Percentiles rank a stretch among this genome's conserved stretches.
phyloP scores from a whole-genome alignment of 2,113 vertebrate species.

The Atherinomorus stipes region DNA sequence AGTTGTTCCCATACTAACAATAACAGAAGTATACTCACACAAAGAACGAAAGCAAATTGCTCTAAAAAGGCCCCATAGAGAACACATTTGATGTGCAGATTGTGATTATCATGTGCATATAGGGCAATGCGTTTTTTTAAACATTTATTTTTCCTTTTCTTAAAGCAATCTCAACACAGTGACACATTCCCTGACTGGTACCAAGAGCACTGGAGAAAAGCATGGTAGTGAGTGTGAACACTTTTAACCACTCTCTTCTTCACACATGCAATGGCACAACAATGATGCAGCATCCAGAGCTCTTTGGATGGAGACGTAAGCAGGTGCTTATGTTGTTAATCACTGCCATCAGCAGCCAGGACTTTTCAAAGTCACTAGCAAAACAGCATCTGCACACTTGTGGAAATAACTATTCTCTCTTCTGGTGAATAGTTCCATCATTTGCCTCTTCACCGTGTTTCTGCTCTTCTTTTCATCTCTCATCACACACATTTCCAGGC shows the following conservation, averaged over 20 bases:
- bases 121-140: constrained; percentile 31
- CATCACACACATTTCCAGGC: constrained; percentile 43
- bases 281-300: constrained; percentile 72
- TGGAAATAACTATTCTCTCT: constrained; percentile 16
- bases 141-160: constrained; percentile 22
- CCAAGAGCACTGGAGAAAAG: constrained; percentile 67
- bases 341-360: constrained; percentile 34
- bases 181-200: constrained; percentile 61
- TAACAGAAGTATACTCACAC: constrained; percentile 63
- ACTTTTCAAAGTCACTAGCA: constrained; percentile 31
- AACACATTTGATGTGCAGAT: constrained; percentile 66
- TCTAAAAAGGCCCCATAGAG: constrained; percentile 61
- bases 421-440: constrained; percentile 4
- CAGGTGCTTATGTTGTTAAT: constrained; percentile 49
- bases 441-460: constrained; percentile 10
- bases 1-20: constrained; percentile 48
- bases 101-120: constrained; percentile 71
- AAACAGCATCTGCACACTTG: constrained; percentile 16
- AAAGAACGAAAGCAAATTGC: constrained; percentile 63
- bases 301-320: constrained; percentile 69
- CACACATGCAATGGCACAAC: constrained; percentile 69
- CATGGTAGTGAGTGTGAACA: constrained; percentile 51
- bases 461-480: constrained; percentile 58
- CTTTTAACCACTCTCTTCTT: constrained; percentile 43
- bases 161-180: constrained; percentile 51